Base-by-base conservation (phyloP, 2,888 invertebrate genomes). In the Notocelia uddmanniana region DNA sequence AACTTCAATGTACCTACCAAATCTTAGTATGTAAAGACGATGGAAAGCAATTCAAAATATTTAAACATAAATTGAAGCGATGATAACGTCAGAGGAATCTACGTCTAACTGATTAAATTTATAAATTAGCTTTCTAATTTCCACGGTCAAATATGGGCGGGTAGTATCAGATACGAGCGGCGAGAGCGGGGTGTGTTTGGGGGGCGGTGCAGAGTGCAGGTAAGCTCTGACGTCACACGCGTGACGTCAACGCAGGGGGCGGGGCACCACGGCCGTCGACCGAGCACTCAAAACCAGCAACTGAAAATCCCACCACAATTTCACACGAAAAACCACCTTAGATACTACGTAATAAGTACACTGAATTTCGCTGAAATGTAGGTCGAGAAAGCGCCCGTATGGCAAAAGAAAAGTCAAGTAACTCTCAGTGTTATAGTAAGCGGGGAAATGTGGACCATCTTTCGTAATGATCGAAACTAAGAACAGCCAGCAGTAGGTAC, bases 241-340 rank as follows among this genome's bases (percentile, higher is more conserved):
- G 84, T 91, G 91, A 92, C 92, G 93, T 92, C 91, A 88, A 85
- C 69, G 68, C 69, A 75, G 84, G 82, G 82, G 89, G 88, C 88
- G 89, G 86, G 87, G 85, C 85, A 75, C 81, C 73, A 79, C 84
- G 89, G 87, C 81, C 89, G 84, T 76, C 86, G 89, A 90, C 88
- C 89, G 83, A 82, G 74, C 58, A 76, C 45, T 64, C 64, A 13
- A 69, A 74, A 73, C 62, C 37, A 13, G 54, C 64, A 66, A 67
- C 71, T 54, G 57, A 68, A 69, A 63, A 69, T 26, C 19, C 41
- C 41, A 23, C 23, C 3, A 31, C 59, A 21, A 50, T 13, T n/a
- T 41, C 26, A 41, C 37, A 48, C 57, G 55, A 60, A 73, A 70
- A 57, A 5, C 66, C 55, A 69, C 69, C 73, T 52, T 69, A 60